Evolutionary conservation across 2,888 invertebrate species (phyloP), one percentile per base, ranked within the genome.

Genomic region (Notodonta ziczac): DNA sequence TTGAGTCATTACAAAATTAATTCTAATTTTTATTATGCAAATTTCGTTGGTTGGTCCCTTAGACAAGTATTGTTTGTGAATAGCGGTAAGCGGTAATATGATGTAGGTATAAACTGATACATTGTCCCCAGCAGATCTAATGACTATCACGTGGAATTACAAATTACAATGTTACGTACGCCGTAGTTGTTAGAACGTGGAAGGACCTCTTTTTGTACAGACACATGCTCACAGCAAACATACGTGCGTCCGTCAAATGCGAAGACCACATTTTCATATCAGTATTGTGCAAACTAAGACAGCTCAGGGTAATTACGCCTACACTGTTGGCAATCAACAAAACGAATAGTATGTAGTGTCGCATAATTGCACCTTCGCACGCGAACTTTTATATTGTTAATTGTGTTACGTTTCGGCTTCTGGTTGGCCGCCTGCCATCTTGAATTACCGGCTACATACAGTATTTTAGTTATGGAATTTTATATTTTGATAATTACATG

Each of bases 281-380:
- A 35, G 44, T 44, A 59, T 66, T 60, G 59, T 65, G 66, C 57
- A 54, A 66, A 74, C 59, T 67, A 65, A 71, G 69, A 74, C 67
- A 70, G 67, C 56, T 53, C 24, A 13, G 50, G 61, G 62, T 74
- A 74, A 74, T 74, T 72, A 71, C 57, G 44, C 24, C 24, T 44
- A 67, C 65, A 69, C 70, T 73, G 75, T 70, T 72, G 72, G 77
- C 76, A 80, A 80, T 84, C 77, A 84, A 79, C 81, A 73, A 75
- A 77, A 77, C 70, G 74, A 75, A 78, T 67, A 62, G 70, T 73
- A 75, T 73, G 70, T 65, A 50, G 76, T 81, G 84, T 83, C 83
- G 78, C 79, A 66, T 81, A 83, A 87, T 83, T 80, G 78, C 75
- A 67, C 68, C 66, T 72, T 65, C 62, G 69, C 85, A 86, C 81